phyloP scores from a whole-genome alignment of 2,797 vertebrate species.

The Ceryle rudis region DNA sequence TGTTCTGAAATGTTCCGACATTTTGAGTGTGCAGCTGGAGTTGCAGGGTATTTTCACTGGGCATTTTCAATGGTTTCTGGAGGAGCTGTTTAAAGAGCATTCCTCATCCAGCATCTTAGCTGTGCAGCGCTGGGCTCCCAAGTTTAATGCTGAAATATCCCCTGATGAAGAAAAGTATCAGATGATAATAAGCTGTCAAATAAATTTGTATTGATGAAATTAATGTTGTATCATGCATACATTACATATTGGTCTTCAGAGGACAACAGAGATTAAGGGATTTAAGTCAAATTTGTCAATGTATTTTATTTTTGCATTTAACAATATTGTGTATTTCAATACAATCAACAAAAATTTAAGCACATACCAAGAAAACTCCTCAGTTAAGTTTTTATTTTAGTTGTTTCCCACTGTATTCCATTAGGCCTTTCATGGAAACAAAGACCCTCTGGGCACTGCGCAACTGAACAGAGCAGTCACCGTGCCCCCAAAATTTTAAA shows the following conservation, averaged over 20 bases:
- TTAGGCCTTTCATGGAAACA: neutral
- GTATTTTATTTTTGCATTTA: neutral
- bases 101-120: neutral
- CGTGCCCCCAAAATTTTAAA: neutral
- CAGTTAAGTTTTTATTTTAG: neutral
- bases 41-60: neutral
- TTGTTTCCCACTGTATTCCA: neutral
- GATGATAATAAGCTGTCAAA: neutral
- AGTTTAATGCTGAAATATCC: neutral
- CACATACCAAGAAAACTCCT: neutral
- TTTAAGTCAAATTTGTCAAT: neutral
- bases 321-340: neutral
- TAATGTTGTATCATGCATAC: neutral
- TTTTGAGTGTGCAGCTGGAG: neutral
- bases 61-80: neutral
- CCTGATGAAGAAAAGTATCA: neutral
- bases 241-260: neutral
- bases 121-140: neutral
- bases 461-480: neutral
- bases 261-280: neutral
- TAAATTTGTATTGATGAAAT: neutral
- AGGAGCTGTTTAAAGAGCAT: neutral
- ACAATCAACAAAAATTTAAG: neutral
- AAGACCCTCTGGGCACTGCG: neutral
- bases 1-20: neutral